phyloP scores from a whole-genome alignment of 2,113 vertebrate species.

The Pteropus alecto region DNA sequence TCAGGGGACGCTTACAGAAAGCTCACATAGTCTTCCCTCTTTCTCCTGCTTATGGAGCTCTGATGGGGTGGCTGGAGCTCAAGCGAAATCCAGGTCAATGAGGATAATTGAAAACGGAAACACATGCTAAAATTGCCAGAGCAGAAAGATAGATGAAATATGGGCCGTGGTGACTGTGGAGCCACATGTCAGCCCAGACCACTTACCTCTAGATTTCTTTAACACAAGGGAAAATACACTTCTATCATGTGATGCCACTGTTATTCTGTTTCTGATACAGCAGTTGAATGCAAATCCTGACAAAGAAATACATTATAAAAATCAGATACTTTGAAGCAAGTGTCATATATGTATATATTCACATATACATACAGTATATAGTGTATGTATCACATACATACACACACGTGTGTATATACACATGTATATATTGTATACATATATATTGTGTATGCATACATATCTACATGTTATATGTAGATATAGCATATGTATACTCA shows the following conservation, averaged over 20 bases:
- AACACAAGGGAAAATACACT: neutral
- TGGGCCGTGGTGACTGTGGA: neutral
- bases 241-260: neutral
- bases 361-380: neutral
- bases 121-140: neutral
- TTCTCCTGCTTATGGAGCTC: neutral
- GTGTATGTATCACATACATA: neutral
- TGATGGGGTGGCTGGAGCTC: neutral
- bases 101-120: neutral
- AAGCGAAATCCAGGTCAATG: neutral
- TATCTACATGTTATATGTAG: neutral
- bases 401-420: too few species aligned
- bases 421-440: neutral
- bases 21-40: neutral
- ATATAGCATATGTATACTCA: neutral
- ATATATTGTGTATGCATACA: neutral
- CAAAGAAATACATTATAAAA: neutral
- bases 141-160: neutral
- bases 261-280: neutral
- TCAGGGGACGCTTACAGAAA: neutral
- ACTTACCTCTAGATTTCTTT: neutral
- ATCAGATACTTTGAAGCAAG: neutral
- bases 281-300: neutral
- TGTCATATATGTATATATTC: neutral
- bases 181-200: neutral